Conservation (phyloP, 2,113 vertebrate genomes). For the Cephalopterus ornatus region DNA sequence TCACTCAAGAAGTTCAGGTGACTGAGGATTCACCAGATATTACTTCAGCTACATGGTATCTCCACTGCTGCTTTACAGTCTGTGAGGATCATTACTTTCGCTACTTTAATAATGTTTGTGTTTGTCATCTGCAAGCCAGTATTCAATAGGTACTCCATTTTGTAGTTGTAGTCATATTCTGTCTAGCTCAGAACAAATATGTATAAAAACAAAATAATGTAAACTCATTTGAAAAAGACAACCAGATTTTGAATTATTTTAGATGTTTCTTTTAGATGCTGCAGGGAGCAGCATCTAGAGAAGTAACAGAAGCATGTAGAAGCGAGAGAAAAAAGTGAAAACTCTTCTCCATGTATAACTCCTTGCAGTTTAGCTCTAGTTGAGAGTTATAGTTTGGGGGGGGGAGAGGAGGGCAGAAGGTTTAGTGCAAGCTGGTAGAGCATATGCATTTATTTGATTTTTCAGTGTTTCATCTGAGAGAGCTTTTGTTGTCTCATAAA, state of each 20-base stretch:
- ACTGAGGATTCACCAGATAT: background rate
- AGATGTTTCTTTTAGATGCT: background rate
- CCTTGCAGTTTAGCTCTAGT: background rate
- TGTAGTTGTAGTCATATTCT: background rate
- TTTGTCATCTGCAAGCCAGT: background rate
- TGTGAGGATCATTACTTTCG: background rate
- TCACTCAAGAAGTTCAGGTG: background rate
- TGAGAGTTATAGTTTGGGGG: background rate
- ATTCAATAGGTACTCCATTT: background rate
- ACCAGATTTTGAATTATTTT: background rate
- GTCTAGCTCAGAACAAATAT: background rate
- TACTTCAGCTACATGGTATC: background rate
- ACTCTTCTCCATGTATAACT: background rate
- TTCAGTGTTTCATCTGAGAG: background rate
- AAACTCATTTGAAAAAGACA: background rate
- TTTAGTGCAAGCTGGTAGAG: background rate
- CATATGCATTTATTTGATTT: background rate
- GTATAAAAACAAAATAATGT: background rate
- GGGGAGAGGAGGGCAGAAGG: accelerated
- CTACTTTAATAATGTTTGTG: background rate
- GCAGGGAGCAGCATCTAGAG: background rate
- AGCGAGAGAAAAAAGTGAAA: background rate
- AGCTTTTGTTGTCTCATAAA: background rate
- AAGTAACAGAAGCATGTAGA: background rate
- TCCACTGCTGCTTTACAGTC: background rate